phyloP scores from a whole-genome alignment of 1,140 invertebrate species.

The Zaprionus davidi region DNA sequence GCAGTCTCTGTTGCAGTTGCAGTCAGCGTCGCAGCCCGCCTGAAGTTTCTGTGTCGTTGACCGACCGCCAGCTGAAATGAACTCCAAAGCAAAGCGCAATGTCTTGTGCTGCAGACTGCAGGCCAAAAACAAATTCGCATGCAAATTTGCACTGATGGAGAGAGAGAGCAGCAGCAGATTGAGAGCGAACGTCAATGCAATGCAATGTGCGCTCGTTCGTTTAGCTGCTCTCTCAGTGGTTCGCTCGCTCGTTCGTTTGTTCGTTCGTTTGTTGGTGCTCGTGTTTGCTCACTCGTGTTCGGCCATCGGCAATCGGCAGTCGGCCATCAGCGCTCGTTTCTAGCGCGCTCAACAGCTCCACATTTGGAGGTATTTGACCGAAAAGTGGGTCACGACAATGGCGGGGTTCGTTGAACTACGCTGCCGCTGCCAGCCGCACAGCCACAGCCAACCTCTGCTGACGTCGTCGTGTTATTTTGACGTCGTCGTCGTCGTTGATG shows the following conservation, averaged over 20 bases:
- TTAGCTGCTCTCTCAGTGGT: too few relatives aligned
- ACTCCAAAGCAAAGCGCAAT: slow-evolving; percentile 63
- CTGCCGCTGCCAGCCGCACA: slow-evolving; percentile 47
- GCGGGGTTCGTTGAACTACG: slow-evolving; percentile 84
- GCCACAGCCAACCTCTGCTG: slow-evolving; percentile 60
- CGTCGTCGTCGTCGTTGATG: slow-evolving; percentile 41
- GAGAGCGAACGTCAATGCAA: slow-evolving; percentile 40
- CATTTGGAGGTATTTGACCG: slow-evolving; percentile 84
- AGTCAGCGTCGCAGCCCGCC: slow-evolving; percentile 43
- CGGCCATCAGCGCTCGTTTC: slow-evolving; percentile 16
- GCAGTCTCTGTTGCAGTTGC: slow-evolving; percentile 39
- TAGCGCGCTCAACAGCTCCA: slow-evolving; percentile 69
- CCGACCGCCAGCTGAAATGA: slow-evolving; percentile 76
- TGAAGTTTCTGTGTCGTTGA: slow-evolving; percentile 84
- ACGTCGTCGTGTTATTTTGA: slow-evolving; percentile 59
- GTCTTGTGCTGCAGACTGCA: slow-evolving; percentile 18
- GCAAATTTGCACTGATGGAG: slow-evolving; percentile 71
- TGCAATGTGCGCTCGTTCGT: slow-evolving; percentile 19
- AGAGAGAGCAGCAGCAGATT: slow-evolving; percentile 35
- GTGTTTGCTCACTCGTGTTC: slow-evolving; percentile 24
- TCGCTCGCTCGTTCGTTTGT: background rate
- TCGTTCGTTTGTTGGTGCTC: slow-evolving; percentile 26
- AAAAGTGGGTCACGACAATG: slow-evolving; percentile 84
- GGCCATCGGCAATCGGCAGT: slow-evolving; percentile 5
- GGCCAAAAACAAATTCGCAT: slow-evolving; percentile 68